Conservation (phyloP, 2,888 invertebrate genomes). For the Formica aserva region DNA sequence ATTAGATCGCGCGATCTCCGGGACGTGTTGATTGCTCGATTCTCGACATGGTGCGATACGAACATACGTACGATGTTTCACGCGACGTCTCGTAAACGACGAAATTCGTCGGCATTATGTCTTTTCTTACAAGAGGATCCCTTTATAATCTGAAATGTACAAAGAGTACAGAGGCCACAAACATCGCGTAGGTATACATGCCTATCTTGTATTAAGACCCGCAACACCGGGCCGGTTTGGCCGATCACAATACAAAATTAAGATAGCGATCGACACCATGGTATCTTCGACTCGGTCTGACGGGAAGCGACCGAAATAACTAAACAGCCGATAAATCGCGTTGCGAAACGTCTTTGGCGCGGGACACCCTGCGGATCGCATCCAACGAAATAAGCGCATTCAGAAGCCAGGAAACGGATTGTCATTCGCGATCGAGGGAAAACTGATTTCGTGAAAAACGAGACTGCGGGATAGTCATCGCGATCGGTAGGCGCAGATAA, state of each 20-base stretch:
- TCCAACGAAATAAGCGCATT: constrained; percentile 63
- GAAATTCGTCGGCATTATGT: constrained; percentile 67
- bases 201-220: constrained; percentile 52
- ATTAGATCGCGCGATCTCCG: constrained; percentile 15
- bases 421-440: constrained; percentile 28
- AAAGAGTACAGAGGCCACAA: constrained; percentile 62
- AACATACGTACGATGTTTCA: constrained; percentile 56
- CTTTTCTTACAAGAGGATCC: constrained; percentile 51
- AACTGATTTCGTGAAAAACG: constrained; percentile 56
- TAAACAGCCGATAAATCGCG: constrained; percentile 78
- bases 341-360: constrained; percentile 62
- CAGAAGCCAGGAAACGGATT: constrained; percentile 56
- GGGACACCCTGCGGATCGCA: constrained; percentile 66
- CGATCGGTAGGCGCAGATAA: constrained; percentile 45
- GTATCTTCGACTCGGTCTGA: constrained; percentile 66
- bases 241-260: constrained; percentile 81
- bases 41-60: constrained; percentile 46
- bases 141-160: constrained; percentile 50
- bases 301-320: constrained; percentile 76
- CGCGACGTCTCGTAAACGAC: constrained; percentile 60
- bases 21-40: constrained; percentile 61
- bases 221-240: constrained; percentile 68
- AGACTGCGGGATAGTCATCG: constrained; percentile 31
- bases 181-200: constrained; percentile 59
- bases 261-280: constrained; percentile 81